Evolutionary conservation across 2,113 vertebrate genomes (phyloP).

Genomic region (Pangasianodon gigas): DNA sequence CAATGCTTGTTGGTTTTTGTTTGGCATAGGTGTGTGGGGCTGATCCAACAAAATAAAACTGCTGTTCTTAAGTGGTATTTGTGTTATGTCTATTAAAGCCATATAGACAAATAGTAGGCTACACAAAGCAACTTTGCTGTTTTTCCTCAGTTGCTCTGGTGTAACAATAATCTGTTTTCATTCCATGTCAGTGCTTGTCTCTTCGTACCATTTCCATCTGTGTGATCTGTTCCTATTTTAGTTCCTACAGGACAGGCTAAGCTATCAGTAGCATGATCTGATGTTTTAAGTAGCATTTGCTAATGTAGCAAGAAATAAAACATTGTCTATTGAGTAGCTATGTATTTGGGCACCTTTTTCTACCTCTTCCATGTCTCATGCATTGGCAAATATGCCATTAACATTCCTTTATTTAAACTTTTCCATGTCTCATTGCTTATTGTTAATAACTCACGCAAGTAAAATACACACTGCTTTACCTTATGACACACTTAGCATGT

Average conservation of each 20-base stretch:
- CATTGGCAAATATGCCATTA: constrained; percentile 2
- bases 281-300: constrained; percentile 38
- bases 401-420: not conserved
- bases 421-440: not conserved
- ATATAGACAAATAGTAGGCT: constrained; percentile 8
- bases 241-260: not conserved
- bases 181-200: constrained; percentile 24
- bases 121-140: constrained; percentile 3
- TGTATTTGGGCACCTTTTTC: constrained; percentile 16
- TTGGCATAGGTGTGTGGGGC: constrained; percentile 2
- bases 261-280: constrained; percentile 13
- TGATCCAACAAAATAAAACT: constrained; percentile 20
- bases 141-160: constrained; percentile 9
- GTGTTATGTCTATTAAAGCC: constrained; percentile 32
- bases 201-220: not conserved
- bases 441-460: not conserved
- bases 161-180: not conserved
- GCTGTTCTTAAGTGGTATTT: not conserved
- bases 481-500: not conserved
- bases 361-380: constrained; percentile 23
- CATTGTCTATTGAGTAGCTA: constrained; percentile 18
- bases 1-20: constrained; percentile 7
- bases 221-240: constrained; percentile 23
- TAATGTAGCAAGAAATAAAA: constrained; percentile 41
- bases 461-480: not conserved